phyloP scores from a whole-genome alignment of 2,888 invertebrate genomes.

The Penaeus monodon region DNA sequence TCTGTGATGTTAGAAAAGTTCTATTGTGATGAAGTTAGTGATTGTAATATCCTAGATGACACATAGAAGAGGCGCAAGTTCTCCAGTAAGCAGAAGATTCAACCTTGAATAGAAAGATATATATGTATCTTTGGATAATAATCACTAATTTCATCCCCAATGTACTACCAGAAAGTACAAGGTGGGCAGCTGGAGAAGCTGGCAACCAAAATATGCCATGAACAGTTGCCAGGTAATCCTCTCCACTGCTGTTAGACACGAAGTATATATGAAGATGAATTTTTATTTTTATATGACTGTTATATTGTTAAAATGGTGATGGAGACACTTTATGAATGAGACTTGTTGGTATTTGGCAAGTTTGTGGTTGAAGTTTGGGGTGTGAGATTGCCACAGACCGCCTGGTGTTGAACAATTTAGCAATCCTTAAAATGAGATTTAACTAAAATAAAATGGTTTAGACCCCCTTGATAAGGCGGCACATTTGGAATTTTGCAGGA shows the following conservation, averaged over 20 bases:
- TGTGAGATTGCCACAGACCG: slow-evolving; percentile 51
- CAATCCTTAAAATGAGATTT: slow-evolving; percentile 25
- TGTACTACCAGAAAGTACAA: slow-evolving; percentile 61
- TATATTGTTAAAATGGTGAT: slow-evolving; percentile 61
- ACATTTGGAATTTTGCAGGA: slow-evolving; percentile 21
- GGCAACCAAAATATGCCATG: slow-evolving; percentile 29
- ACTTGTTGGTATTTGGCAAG: slow-evolving; percentile 53
- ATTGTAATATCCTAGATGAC: slow-evolving; percentile 25
- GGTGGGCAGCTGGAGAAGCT: slow-evolving; percentile 57
- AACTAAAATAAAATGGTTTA: slow-evolving; percentile 22
- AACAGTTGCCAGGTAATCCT: slow-evolving; percentile 42
- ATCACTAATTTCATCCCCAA: slow-evolving; percentile 34
- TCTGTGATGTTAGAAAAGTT: slow-evolving; percentile 61
- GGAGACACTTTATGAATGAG: slow-evolving; percentile 43
- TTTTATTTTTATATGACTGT: slow-evolving; percentile 64
- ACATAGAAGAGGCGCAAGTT: not conserved
- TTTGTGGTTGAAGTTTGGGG: slow-evolving; percentile 45
- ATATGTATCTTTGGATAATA: slow-evolving; percentile 18
- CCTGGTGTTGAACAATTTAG: slow-evolving; percentile 38
- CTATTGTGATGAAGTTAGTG: slow-evolving; percentile 38
- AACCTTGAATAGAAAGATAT: slow-evolving; percentile 1
- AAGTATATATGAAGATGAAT: slow-evolving; percentile 62
- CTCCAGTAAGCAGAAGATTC: slow-evolving; percentile 11
- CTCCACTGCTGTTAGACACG: slow-evolving; percentile 56
- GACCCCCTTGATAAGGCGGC: not conserved